Conservation (phyloP, 2,888 invertebrate genomes). For the Lasioglossum vierecki region DNA sequence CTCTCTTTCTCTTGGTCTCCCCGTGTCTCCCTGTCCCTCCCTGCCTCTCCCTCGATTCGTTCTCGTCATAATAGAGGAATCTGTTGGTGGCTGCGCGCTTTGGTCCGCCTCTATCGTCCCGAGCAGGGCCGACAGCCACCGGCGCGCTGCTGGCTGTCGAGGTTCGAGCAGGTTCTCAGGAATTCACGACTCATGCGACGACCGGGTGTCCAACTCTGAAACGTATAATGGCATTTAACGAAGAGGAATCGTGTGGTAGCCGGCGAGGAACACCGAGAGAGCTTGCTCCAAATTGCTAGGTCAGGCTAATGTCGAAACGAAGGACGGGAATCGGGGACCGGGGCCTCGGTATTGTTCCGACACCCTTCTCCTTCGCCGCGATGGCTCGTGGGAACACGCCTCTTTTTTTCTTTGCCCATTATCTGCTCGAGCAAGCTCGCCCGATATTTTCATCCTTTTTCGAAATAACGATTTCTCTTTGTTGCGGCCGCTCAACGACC, state of each 20-base stretch:
- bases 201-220: slow-evolving; percentile 78
- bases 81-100: slow-evolving; percentile 59
- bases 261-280: slow-evolving; percentile 60
- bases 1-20: slow-evolving; percentile 25
- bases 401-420: slow-evolving; percentile 65
- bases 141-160: slow-evolving; percentile 46
- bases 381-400: slow-evolving; percentile 75
- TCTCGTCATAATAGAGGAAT: slow-evolving; percentile 68
- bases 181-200: slow-evolving; percentile 81
- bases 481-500: background rate
- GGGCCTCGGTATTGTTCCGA: slow-evolving; percentile 75
- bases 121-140: slow-evolving; percentile 47
- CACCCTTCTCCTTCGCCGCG: slow-evolving; percentile 64
- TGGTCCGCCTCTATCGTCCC: slow-evolving; percentile 64
- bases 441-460: slow-evolving; percentile 40
- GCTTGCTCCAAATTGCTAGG: slow-evolving; percentile 79
- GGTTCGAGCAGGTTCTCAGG: slow-evolving; percentile 79
- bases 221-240: slow-evolving; percentile 82
- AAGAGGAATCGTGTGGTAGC: slow-evolving; percentile 69
- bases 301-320: slow-evolving; percentile 81
- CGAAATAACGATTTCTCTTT: slow-evolving; percentile 29
- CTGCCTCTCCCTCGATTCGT: slow-evolving; percentile 41
- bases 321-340: slow-evolving; percentile 66
- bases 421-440: slow-evolving; percentile 56
- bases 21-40: slow-evolving; percentile 26